Percentiles rank a stretch among this genome's conserved stretches.
These are phyloP conservation scores for Eupsittula cactorum DNA, from an alignment of 2,113 vertebrate species.

Conservation along the genomic window DNA sequence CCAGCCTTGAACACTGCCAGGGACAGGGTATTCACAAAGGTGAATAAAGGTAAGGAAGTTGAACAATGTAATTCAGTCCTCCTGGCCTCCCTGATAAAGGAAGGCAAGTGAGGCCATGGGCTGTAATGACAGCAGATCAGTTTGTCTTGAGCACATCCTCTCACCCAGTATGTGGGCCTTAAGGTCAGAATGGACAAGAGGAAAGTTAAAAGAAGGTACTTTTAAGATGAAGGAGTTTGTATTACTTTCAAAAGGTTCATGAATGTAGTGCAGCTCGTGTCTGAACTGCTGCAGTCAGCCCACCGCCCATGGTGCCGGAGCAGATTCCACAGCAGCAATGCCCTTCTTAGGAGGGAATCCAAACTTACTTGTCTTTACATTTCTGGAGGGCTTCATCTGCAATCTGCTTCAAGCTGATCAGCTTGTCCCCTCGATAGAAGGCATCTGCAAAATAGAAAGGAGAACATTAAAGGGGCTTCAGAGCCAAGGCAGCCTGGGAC, in stretches of 20 bases:
- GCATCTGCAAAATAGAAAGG: constrained; percentile 80
- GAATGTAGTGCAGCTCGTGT: background rate
- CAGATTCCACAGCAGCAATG: background rate
- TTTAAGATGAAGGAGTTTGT: background rate
- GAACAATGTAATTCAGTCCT: background rate
- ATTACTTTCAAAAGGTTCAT: background rate
- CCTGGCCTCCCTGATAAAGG: background rate
- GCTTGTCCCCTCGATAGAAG: constrained; percentile 96
- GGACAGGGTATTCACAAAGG: background rate
- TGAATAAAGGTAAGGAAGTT: background rate
- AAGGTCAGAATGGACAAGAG: background rate
- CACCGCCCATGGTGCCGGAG: background rate
- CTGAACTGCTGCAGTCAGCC: background rate
- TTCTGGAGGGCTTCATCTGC: constrained; percentile 91
- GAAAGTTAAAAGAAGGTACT: background rate
- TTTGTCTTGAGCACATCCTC: background rate
- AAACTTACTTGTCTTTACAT: constrained; percentile 89
- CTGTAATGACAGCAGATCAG: background rate
- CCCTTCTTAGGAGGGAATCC: background rate
- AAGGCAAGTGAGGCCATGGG: background rate
- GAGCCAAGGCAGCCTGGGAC: background rate
- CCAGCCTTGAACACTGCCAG: background rate
- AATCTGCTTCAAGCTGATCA: constrained; percentile 92
- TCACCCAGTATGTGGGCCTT: background rate
- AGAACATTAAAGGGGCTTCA: background rate